A percentile compares a stretch with the other conserved stretches of the same genome.
Evolutionary conservation across 2,888 invertebrate genomes (phyloP).

Genomic region (Acronicta aceris): DNA sequence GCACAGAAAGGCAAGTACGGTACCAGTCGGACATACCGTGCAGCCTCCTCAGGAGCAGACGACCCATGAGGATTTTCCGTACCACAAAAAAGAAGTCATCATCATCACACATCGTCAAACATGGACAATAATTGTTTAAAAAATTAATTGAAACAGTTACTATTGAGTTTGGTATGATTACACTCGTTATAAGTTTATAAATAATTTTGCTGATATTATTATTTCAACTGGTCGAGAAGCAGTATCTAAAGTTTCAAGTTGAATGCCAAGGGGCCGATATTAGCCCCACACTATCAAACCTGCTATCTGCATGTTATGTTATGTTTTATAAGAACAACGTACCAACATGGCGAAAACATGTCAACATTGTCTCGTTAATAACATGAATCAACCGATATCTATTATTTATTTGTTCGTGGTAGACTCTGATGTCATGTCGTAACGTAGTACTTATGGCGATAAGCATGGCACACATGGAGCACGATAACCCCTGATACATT

Average conservation of each 20-base stretch:
- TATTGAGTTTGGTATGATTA: background rate
- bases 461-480: conserved; percentile 58
- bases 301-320: conserved; percentile 39
- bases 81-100: no score
- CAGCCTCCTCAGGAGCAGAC: no score
- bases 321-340: conserved; percentile 18
- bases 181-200: background rate
- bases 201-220: background rate
- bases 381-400: conserved; percentile 59
- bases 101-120: no score
- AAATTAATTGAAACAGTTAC: no score
- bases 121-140: no score
- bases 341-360: conserved; percentile 47
- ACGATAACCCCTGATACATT: conserved; percentile 59
- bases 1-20: no score
- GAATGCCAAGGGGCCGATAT: conserved; percentile 21
- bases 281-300: conserved; percentile 14
- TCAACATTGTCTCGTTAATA: conserved; percentile 45
- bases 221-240: conserved; percentile 7
- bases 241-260: conserved; percentile 22
- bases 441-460: conserved; percentile 60
- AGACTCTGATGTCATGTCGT: conserved; percentile 56
- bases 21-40: no score
- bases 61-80: no score
- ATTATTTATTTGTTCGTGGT: conserved; percentile 55